Evolutionary conservation across 2,113 vertebrate genomes (phyloP), one percentile per base, ranked within the genome.

Genomic region (Chaenocephalus aceratus): DNA sequence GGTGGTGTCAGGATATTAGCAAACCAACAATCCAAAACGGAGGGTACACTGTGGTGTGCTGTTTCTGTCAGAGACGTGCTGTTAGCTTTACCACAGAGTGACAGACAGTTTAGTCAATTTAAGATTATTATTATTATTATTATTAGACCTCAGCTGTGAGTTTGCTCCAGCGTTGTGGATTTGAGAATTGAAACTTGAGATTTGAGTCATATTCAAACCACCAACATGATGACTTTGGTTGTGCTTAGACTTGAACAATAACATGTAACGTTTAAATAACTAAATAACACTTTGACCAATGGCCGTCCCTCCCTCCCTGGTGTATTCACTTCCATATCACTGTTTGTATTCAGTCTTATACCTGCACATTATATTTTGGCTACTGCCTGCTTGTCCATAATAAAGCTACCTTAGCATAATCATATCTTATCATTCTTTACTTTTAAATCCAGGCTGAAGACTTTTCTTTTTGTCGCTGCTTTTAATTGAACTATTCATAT

Each of bases 1-100:
- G 41, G 34, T 30, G 63, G 66, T 75, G 79, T 86, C 77, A 71
- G 74, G 72, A 67, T 73, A 71, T 75, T 57, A 67, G 76, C 58
- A 60, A 67, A 75, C 66, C 84, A 66, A 63, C 84, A 60, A 26
- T 54, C 67, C 68, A 56, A 75, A 70, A 70, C 44, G 8, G 57
- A 34, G 51, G 18, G 63, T 56, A 8, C 58, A 57, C 71, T 41
- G 67, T n/a, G 1, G 74, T 41, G 67, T n/a, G 1, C 59, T 10
- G 44, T 52, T 77, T 68, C 63, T 52, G 15, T 12, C 15, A 18
- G 41, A 70, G 26, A 63, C 36, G 54, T 73, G 59, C 21, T 77
- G 53, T 79, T 83, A 83, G 88, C 70, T 77, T 73, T 36, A 77
- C 46, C 4, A 62, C 34, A 64, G 10, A 13, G 3, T n/a, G 44